Evolutionary conservation across 2,113 vertebrate species (phyloP).

Genomic region (Columba livia): DNA sequence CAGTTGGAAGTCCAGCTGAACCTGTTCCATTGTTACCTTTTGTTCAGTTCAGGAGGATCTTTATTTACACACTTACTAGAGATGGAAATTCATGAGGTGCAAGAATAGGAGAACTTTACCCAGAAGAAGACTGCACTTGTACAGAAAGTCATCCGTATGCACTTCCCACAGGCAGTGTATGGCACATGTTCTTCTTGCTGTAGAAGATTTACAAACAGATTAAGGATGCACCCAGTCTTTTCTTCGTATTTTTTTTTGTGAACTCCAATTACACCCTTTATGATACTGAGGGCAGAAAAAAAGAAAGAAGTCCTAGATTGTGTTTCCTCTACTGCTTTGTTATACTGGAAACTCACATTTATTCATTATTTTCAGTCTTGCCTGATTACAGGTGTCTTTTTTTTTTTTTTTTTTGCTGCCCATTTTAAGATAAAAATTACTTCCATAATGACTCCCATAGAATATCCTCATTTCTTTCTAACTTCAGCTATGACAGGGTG

Average conservation of each 20-base stretch:
- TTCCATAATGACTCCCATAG: background rate
- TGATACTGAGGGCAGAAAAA: background rate
- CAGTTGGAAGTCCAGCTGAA: background rate
- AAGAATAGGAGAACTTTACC: slow-evolving; percentile 77
- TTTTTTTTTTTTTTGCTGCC: background rate
- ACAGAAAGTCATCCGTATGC: slow-evolving; percentile 85
- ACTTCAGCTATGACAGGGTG: background rate
- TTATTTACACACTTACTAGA: background rate
- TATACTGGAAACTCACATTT: background rate
- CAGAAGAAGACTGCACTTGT: slow-evolving; percentile 92
- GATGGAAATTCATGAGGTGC: background rate
- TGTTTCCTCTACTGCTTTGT: background rate
- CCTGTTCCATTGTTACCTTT: background rate
- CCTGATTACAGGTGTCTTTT: background rate
- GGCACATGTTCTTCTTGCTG: slow-evolving; percentile 89
- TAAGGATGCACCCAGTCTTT: background rate
- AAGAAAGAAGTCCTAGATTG: background rate
- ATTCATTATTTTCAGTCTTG: background rate
- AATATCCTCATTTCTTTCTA: background rate
- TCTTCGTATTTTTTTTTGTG: background rate
- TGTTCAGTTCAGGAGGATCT: background rate
- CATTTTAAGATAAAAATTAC: background rate
- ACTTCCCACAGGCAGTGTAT: slow-evolving; percentile 86
- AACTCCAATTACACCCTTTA: background rate
- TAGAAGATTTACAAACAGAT: slow-evolving; percentile 18